Conservation (phyloP, 2,113 vertebrate genomes). For the Thalassarche chlororhynchos region DNA sequence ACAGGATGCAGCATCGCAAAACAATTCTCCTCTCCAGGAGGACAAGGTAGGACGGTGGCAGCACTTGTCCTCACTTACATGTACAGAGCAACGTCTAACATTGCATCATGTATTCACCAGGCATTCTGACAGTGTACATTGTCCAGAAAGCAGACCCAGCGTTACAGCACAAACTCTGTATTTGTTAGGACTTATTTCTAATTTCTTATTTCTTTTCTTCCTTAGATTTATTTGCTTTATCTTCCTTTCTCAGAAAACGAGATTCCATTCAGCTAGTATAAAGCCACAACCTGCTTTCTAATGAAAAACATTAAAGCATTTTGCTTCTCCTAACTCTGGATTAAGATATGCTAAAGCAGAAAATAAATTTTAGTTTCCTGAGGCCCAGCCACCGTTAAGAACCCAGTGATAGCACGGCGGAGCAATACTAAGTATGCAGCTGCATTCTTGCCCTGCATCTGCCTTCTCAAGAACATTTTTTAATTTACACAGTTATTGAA, state of each 20-base stretch:
- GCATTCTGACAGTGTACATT: accelerated
- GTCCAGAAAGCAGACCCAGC: background rate
- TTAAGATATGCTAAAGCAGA: background rate
- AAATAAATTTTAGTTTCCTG: background rate
- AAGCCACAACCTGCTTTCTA: background rate
- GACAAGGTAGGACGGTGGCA: background rate
- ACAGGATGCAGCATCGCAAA: background rate
- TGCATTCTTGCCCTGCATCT: background rate
- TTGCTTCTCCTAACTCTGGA: background rate
- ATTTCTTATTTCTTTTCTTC: background rate
- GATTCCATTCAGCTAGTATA: background rate
- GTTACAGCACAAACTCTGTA: background rate
- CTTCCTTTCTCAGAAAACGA: background rate
- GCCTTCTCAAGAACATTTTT: background rate
- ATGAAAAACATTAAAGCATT: background rate
- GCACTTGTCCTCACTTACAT: background rate
- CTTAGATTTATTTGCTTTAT: background rate
- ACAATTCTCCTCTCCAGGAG: background rate
- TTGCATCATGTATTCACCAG: background rate
- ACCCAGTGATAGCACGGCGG: background rate
- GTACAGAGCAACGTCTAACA: background rate
- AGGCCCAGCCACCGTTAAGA: background rate
- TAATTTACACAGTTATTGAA: background rate
- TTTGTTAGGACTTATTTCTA: background rate
- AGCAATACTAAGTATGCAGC: background rate